phyloP scores from a whole-genome alignment of 2,113 vertebrate genomes.

The Pantherophis guttatus region DNA sequence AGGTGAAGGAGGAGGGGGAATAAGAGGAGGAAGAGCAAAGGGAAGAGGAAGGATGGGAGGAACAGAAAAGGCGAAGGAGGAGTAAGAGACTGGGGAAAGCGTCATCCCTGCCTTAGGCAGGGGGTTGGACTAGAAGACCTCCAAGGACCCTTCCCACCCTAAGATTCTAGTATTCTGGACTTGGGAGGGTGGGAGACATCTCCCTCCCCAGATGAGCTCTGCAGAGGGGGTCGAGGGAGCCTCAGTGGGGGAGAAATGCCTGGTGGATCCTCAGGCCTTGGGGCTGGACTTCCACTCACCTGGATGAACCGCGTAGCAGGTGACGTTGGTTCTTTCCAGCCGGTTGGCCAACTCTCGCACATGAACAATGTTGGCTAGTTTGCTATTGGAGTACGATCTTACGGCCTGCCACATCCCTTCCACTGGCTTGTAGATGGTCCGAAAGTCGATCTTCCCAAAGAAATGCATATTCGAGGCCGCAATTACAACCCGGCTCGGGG shows the following conservation, averaged over 20 bases:
- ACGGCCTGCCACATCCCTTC: conserved; percentile 54
- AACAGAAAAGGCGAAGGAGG: neutral
- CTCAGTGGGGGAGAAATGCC: neutral
- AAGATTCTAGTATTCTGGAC: neutral
- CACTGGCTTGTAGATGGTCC: conserved; percentile 63
- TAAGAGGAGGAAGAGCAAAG: neutral
- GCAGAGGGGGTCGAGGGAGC: neutral
- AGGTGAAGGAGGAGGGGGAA: no score
- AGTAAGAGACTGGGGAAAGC: neutral
- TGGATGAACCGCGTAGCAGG: conserved; percentile 87
- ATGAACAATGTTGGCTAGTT: conserved; percentile 88
- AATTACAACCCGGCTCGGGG: conserved; percentile 81
- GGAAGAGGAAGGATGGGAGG: no score
- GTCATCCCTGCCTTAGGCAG: neutral
- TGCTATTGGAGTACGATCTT: conserved; percentile 85
- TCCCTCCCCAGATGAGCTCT: neutral
- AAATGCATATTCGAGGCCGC: conserved; percentile 76
- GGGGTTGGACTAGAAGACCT: neutral
- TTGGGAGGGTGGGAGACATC: neutral
- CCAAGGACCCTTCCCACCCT: neutral
- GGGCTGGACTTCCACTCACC: conserved; percentile 66
- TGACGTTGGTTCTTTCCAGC: conserved; percentile 79
- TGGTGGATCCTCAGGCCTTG: rapidly evolving
- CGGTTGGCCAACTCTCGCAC: conserved; percentile 81
- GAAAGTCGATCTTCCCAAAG: conserved; percentile 70